Percentiles rank a stretch among this genome's conserved stretches.
Conservation (phyloP, 2,888 invertebrate species). For the Pseudeuparius sepicola region DNA sequence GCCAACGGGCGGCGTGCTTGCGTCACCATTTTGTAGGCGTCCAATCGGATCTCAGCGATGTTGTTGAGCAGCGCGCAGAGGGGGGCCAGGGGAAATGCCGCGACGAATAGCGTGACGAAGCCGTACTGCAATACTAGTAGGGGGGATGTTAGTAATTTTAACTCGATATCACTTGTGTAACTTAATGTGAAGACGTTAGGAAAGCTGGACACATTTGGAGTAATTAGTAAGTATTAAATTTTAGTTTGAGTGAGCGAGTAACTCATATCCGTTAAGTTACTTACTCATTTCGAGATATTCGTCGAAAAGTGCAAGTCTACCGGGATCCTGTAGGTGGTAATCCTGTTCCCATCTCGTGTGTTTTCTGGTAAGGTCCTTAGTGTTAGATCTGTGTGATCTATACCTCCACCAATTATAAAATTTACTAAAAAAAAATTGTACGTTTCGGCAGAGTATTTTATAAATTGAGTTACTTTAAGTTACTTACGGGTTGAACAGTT, state of each 20-base stretch:
- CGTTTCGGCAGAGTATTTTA: constrained; percentile 1
- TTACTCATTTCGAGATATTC: constrained; percentile 98
- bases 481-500: constrained; percentile 77
- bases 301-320: constrained; percentile 82
- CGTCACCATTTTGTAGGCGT: constrained; percentile 96
- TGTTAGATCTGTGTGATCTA: constrained; percentile 63
- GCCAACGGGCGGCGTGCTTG: constrained; percentile 83
- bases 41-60: constrained; percentile 86
- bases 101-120: constrained; percentile 93
- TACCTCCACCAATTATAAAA: constrained; percentile 86
- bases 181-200: too few relatives aligned
- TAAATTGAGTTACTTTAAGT: constrained; percentile 23
- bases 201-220: too few relatives aligned
- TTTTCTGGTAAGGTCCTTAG: constrained; percentile 59
- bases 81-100: constrained; percentile 93
- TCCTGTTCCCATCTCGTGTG: constrained; percentile 91
- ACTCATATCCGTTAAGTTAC: too few relatives aligned
- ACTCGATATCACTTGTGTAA: too few relatives aligned
- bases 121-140: constrained; percentile 88
- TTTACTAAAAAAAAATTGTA: constrained; percentile 45
- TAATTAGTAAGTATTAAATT: too few relatives aligned
- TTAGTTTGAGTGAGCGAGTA: too few relatives aligned
- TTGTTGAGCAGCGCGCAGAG: constrained; percentile 93
- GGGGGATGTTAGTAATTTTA: too few relatives aligned
- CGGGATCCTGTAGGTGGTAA: constrained; percentile 84